Evolutionary conservation across 2,888 invertebrate species (phyloP).

Genomic region (Eilema depressum): DNA sequence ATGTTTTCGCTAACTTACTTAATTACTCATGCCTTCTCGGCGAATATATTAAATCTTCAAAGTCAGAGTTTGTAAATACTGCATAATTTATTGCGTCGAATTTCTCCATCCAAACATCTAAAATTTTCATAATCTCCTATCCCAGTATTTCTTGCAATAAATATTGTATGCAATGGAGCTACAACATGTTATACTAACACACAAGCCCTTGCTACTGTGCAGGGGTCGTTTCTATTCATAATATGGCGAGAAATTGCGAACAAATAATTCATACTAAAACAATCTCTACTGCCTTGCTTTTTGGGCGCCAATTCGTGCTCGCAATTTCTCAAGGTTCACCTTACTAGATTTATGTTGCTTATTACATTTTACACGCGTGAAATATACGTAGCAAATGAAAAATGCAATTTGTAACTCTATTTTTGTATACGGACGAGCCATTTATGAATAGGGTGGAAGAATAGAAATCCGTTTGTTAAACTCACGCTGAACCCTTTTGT

Average conservation of each 20-base stretch:
- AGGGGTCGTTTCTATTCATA: constrained; percentile 80
- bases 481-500: constrained; percentile 70
- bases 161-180: constrained; percentile 78
- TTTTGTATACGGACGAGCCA: constrained; percentile 65
- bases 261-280: constrained; percentile 51
- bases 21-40: constrained; percentile 54
- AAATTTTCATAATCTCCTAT: constrained; percentile 74
- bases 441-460: constrained; percentile 48
- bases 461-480: constrained; percentile 42
- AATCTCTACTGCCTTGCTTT: constrained; percentile 54
- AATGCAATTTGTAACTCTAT: constrained; percentile 77
- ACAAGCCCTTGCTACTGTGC: constrained; percentile 67
- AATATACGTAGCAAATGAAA: constrained; percentile 70
- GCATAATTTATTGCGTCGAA: constrained; percentile 61
- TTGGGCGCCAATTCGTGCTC: constrained; percentile 43
- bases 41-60: constrained; percentile 51
- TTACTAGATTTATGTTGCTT: constrained; percentile 81
- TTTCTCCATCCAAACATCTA: constrained; percentile 53
- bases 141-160: constrained; percentile 75
- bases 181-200: constrained; percentile 78
- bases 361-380: constrained; percentile 84
- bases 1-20: constrained; percentile 54
- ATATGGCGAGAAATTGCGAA: constrained; percentile 71
- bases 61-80: constrained; percentile 45
- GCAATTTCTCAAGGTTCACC: constrained; percentile 47